Evolutionary conservation across 2,888 invertebrate species (phyloP).

Genomic region (Nephrotoma guestfalica): DNA sequence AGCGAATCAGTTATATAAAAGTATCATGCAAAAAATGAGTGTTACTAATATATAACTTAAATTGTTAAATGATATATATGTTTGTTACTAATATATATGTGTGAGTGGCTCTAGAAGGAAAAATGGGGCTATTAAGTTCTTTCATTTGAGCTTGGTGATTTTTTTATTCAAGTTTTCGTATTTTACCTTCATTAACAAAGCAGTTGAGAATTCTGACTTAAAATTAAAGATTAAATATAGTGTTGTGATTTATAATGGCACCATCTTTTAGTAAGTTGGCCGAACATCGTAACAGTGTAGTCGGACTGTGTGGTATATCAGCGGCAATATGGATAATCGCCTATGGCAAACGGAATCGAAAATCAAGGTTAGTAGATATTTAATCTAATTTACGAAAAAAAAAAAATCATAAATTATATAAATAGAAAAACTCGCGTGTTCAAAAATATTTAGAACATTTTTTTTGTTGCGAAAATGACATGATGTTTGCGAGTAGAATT

Average conservation of each 20-base stretch:
- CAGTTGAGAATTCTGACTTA: background rate
- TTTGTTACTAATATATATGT: no score
- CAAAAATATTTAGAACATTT: background rate
- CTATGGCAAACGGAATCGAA: conserved; percentile 36
- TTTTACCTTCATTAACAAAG: background rate
- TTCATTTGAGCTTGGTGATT: background rate
- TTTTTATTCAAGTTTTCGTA: background rate
- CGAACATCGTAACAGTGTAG: conserved; percentile 40
- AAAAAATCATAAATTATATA: conserved; percentile 8
- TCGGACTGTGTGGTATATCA: conserved; percentile 49
- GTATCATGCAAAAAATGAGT: background rate
- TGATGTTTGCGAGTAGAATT: background rate
- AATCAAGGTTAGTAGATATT: conserved; percentile 30
- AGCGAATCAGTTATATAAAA: background rate
- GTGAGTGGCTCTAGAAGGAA: background rate
- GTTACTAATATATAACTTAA: background rate
- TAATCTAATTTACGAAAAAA: conserved; percentile 1
- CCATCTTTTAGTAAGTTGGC: conserved; percentile 62
- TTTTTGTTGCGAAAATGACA: background rate
- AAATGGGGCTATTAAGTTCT: background rate
- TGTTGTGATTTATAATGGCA: conserved; percentile 39
- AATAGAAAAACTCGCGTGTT: background rate
- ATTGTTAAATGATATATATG: no score
- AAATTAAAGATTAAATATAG: background rate
- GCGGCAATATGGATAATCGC: conserved; percentile 43